A percentile compares a stretch with the other conserved stretches of the same genome.
Evolutionary conservation across 2,888 invertebrate genomes (phyloP).

Genomic region (Xylota sylvarum): DNA sequence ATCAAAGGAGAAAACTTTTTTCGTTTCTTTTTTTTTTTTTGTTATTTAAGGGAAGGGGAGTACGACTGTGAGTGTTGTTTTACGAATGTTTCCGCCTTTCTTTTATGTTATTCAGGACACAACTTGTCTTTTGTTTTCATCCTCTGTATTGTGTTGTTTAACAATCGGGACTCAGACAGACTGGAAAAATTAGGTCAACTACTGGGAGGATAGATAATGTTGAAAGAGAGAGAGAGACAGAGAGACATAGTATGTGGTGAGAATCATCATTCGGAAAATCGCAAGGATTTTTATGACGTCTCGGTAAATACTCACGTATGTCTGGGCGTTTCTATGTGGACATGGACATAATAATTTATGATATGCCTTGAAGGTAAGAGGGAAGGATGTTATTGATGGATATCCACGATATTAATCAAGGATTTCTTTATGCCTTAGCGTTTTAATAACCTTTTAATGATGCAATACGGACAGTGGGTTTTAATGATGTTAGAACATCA

Average conservation of each 20-base stretch:
- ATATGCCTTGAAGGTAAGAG: too few species aligned
- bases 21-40: too few species aligned
- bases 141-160: slow-evolving; percentile 1
- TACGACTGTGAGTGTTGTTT: not conserved
- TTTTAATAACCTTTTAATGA: too few species aligned
- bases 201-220: not conserved
- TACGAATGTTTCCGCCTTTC: not conserved
- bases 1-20: not conserved
- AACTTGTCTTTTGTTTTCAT: slow-evolving; percentile 3
- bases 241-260: not conserved
- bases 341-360: too few species aligned
- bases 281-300: slow-evolving; percentile 4
- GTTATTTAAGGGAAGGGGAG: not conserved
- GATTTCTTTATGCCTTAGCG: too few species aligned
- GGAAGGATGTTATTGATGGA: too few species aligned
- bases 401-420: too few species aligned
- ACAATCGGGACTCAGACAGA: not conserved
- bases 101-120: slow-evolving; percentile 6
- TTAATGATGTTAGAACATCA: too few species aligned
- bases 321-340: too few species aligned
- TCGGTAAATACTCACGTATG: too few species aligned
- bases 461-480: too few species aligned
- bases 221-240: not conserved
- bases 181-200: slow-evolving; percentile 27
- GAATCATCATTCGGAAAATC: slow-evolving; percentile 3